A percentile compares a stretch with the other conserved stretches of the same genome.
These are phyloP conservation scores for Smutsia gigantea DNA, from an alignment of 2,797 vertebrate species.

Conservation along the genomic window DNA sequence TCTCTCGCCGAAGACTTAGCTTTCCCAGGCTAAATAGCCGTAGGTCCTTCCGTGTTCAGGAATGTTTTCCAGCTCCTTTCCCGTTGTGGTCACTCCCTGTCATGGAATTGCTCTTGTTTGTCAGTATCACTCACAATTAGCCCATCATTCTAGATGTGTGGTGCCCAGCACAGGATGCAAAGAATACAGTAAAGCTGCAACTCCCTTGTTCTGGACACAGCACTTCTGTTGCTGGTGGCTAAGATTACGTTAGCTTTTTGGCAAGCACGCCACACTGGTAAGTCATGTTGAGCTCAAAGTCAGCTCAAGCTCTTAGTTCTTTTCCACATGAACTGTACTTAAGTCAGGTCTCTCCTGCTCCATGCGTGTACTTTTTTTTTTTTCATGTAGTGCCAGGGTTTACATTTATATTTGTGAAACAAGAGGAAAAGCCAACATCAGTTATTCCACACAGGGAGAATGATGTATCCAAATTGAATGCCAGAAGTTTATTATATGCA, in stretches of 20 bases:
- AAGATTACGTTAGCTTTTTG: conserved; percentile 19
- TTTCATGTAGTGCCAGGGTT: conserved; percentile 16
- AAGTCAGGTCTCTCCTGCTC: conserved; percentile 1
- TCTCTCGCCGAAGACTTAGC: conserved; percentile 17
- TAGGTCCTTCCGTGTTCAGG: not conserved
- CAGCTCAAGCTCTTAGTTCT: not conserved
- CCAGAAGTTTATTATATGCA: conserved; percentile 9
- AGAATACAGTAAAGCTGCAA: not conserved
- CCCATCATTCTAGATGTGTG: not conserved
- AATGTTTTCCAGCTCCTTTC: not conserved
- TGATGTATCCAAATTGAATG: not conserved
- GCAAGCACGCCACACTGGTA: not conserved
- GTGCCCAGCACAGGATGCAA: not conserved
- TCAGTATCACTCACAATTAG: not conserved
- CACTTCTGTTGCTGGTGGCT: not conserved
- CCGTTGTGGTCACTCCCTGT: not conserved
- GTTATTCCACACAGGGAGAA: conserved; percentile 15
- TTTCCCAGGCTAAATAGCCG: not conserved
- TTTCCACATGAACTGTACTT: conserved; percentile 10
- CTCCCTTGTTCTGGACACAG: not conserved
- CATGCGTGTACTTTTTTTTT: not conserved
- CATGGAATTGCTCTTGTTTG: not conserved
- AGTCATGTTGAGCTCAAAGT: conserved; percentile 25
- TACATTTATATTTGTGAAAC: conserved; percentile 55
- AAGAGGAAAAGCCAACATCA: not conserved